phyloP scores from a whole-genome alignment of 2,797 vertebrate species.

The Pyrocephalus nanus region DNA sequence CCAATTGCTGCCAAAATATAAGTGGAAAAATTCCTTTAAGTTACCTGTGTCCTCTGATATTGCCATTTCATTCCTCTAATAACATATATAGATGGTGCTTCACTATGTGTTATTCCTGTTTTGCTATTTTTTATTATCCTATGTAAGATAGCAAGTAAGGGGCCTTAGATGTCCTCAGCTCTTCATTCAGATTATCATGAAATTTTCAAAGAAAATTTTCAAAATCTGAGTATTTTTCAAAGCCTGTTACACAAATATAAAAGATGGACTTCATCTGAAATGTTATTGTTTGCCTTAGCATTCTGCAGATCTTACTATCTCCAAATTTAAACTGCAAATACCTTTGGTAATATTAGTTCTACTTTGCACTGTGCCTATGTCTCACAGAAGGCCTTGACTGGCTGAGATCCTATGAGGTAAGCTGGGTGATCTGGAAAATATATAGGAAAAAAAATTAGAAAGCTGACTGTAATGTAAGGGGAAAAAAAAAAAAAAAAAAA shows the following conservation, averaged over 20 bases:
- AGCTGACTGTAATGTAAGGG: background rate
- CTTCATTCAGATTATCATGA: background rate
- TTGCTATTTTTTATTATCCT: background rate
- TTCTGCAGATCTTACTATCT: background rate
- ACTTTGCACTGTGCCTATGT: background rate
- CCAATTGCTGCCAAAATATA: background rate
- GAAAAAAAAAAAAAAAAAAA: background rate
- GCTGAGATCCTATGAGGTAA: background rate
- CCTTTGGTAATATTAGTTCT: background rate
- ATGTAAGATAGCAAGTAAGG: background rate
- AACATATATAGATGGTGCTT: background rate
- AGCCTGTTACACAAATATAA: background rate
- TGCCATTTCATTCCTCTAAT: background rate
- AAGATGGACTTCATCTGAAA: background rate
- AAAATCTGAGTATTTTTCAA: background rate
- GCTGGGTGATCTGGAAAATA: background rate
- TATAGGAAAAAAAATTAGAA: background rate
- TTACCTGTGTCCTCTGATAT: background rate
- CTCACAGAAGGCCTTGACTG: background rate
- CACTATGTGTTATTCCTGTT: accelerated
- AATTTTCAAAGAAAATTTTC: background rate
- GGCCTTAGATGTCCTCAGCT: background rate
- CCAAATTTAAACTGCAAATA: background rate
- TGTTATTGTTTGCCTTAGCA: background rate
- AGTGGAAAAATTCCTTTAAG: background rate